phyloP scores from a whole-genome alignment of 2,797 vertebrate genomes.

The Sorex maritimensis region DNA sequence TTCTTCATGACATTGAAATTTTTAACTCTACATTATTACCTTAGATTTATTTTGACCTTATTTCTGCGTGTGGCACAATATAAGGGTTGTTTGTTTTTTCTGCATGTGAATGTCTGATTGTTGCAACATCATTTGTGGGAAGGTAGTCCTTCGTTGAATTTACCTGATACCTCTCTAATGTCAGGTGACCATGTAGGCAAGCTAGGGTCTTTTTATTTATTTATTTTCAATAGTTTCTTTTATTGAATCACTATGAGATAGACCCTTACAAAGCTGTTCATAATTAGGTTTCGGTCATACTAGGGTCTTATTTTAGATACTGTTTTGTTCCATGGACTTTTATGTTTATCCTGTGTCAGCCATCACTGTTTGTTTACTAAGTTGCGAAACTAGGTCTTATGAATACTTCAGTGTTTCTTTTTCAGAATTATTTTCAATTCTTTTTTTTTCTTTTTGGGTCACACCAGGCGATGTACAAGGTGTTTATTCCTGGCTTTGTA shows the following conservation, averaged over 20 bases:
- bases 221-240: too few species aligned
- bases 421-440: neutral
- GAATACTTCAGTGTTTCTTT: slow-evolving; percentile 36
- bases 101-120: neutral
- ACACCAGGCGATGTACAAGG: too few species aligned
- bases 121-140: neutral
- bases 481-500: too few species aligned
- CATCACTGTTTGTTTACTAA: neutral
- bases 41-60: slow-evolving; percentile 36
- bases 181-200: neutral
- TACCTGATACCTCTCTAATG: neutral
- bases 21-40: neutral
- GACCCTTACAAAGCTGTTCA: too few species aligned
- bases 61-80: neutral
- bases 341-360: neutral
- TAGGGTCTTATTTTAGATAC: neutral
- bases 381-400: slow-evolving; percentile 1
- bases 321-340: neutral
- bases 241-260: too few species aligned
- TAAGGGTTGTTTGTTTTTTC: neutral
- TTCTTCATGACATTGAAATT: slow-evolving; percentile 40
- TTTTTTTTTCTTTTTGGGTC: neutral
- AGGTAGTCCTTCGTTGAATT: slow-evolving; percentile 33
- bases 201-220: neutral
- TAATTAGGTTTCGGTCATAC: neutral